These are phyloP conservation scores for Cryptomyrus ogoouensis DNA, from an alignment of 2,113 vertebrate species.

Conservation along the genomic window DNA sequence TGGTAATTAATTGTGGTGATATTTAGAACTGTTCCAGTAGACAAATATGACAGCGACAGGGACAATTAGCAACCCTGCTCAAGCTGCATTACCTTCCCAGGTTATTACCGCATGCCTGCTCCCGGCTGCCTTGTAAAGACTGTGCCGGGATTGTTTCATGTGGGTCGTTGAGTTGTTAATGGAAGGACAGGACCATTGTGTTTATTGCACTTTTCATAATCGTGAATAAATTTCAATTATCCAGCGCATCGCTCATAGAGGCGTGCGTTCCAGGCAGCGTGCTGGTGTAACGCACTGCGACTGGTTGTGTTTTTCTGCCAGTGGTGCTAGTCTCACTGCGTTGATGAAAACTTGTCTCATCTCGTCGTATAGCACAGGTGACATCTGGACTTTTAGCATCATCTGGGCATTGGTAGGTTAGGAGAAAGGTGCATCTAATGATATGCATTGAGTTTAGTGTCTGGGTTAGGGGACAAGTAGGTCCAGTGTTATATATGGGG, in stretches of 20 bases:
- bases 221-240: slow-evolving; percentile 98
- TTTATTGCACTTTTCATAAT: slow-evolving; percentile 88
- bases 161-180: slow-evolving; percentile 80
- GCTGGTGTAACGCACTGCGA: not conserved
- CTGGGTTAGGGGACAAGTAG: not conserved
- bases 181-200: slow-evolving; percentile 76
- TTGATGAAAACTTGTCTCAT: not conserved
- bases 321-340: not conserved
- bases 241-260: slow-evolving; percentile 80
- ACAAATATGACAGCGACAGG: slow-evolving; percentile 99
- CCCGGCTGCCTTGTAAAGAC: slow-evolving; percentile 83
- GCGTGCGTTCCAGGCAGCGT: slow-evolving; percentile 58
- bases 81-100: slow-evolving; percentile 98
- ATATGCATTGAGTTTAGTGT: not conserved
- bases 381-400: not conserved
- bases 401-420: not conserved
- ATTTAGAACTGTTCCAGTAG: slow-evolving; percentile 96
- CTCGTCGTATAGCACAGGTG: not conserved
- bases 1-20: slow-evolving; percentile 98
- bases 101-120: slow-evolving; percentile 83
- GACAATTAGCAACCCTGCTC: slow-evolving; percentile 97
- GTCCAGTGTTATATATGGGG: not conserved
- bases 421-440: not conserved
- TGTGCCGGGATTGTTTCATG: slow-evolving; percentile 77
- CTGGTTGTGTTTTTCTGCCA: no score